Conservation (phyloP, 2,113 vertebrate genomes). For the Cepphus grylle region DNA sequence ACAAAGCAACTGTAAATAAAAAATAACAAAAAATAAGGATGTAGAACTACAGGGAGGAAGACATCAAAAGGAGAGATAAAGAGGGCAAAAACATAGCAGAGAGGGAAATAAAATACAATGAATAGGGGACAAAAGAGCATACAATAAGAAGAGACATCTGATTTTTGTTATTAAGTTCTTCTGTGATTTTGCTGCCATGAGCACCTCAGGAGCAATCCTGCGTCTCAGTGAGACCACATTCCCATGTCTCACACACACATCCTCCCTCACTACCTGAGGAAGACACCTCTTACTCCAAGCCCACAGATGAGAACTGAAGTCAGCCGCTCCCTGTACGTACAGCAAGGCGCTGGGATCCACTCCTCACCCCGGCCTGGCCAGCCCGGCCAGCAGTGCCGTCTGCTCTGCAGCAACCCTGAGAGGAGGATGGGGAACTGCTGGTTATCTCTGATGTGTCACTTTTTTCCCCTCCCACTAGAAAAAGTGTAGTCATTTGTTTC, state of each 20-base stretch:
- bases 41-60: not conserved
- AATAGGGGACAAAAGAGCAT: not conserved
- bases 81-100: not conserved
- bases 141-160: rapidly evolving
- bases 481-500: not conserved
- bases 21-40: not conserved
- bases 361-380: not conserved
- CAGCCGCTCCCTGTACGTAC: not conserved
- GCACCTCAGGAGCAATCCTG: not conserved
- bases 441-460: not conserved
- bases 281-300: not conserved
- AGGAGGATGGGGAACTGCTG: not conserved
- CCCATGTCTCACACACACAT: rapidly evolving
- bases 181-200: not conserved
- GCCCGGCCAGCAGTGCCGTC: not conserved
- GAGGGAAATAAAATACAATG: not conserved
- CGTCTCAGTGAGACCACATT: not conserved
- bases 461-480: not conserved
- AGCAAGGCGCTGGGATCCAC: not conserved
- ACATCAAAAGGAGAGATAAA: not conserved
- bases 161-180: not conserved
- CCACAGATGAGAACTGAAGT: not conserved
- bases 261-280: not conserved
- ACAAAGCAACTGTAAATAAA: not conserved
- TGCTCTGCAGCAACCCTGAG: not conserved